Evolutionary conservation across 2,113 vertebrate genomes (phyloP), one percentile per base, ranked within the genome.

Genomic region (Bothrops jararaca): DNA sequence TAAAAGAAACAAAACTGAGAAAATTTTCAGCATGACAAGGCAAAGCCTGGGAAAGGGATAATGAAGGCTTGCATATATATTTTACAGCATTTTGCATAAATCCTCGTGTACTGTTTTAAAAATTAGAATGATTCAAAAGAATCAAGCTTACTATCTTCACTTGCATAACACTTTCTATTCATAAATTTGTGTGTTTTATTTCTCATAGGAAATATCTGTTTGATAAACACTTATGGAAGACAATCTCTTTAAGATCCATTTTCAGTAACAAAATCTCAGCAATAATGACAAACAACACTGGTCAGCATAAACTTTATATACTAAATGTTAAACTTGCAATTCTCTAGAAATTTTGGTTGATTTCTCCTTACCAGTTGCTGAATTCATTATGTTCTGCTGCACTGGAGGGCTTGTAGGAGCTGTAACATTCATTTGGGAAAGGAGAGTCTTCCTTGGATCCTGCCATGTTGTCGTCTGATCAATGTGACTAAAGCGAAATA

Each of bases 391-490:
- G 95, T 98, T 98, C 97, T 99, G 99, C 93, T 98, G 99, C 93
- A 99, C 98, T 0, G 98, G 98, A 29, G 98, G 98, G 87, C 98
- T 99, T 94, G 98, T 96, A 9, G 99, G 98, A 39, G 98, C 94
- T 2, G 98, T 95, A 93, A 98, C 98, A 57, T 98, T 99, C 97
- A 99, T 98, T 97, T 99, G 99, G 57, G 98, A 98, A 11, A 99
- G 98, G 96, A 99, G 98, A 91, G 99, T 97, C 97, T 99, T 99
- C 94, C 99, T 98, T 92, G 99, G 99, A 95, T 99, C 99, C 95
- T 99, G 99, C 99, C 99, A 99, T 95, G 99, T 99, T 94, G 99
- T 99, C 50, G 99, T 98, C 97, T 99, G 99, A 97, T 99, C 99
- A 48, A 99, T 98, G 97, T 99, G 99, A 97, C 99, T 99, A 93